A percentile compares a stretch with the other conserved stretches of the same genome.
phyloP scores from a whole-genome alignment of 2,888 invertebrate genomes.

The Petrolisthes manimaculis region DNA sequence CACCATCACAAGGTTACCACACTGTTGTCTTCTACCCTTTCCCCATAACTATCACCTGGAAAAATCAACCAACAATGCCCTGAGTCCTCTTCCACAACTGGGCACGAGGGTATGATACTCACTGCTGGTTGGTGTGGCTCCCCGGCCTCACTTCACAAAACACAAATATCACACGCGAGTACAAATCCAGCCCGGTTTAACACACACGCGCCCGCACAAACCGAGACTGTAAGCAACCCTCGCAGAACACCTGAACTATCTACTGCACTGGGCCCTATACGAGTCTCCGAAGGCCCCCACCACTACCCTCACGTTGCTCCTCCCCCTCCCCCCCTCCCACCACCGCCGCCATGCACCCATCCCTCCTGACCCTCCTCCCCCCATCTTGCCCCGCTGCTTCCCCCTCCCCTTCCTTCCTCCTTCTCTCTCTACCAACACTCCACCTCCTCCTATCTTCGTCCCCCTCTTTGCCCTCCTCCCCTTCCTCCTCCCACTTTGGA shows the following conservation, averaged over 20 bases:
- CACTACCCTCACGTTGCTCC: conserved; percentile 3
- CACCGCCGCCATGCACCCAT: conserved; percentile 29
- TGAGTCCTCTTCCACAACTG: conserved; percentile 28
- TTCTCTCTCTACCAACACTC: not conserved
- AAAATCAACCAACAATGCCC: conserved; percentile 16
- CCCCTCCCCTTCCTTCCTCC: conserved; percentile 17
- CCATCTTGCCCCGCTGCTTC: conserved; percentile 18
- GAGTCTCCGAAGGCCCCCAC: conserved; percentile 54
- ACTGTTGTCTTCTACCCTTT: conserved; percentile 26
- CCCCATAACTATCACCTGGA: conserved; percentile 31
- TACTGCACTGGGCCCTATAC: conserved; percentile 61
- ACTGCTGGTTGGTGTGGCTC: conserved; percentile 19
- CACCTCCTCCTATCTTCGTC: conserved; percentile 25
- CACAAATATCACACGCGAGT: conserved; percentile 33
- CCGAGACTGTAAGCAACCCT: conserved; percentile 49
- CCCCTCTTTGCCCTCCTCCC: conserved; percentile 13
- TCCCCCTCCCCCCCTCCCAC: conserved; percentile 36
- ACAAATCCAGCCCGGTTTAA: conserved; percentile 22
- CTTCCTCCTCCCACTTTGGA: conserved; percentile 34
- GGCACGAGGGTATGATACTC: conserved; percentile 38
- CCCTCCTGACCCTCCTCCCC: conserved; percentile 34
- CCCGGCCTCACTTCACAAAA: conserved; percentile 22
- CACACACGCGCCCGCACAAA: conserved; percentile 40
- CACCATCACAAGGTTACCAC: conserved; percentile 48
- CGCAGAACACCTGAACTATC: conserved; percentile 58